These are phyloP conservation scores for Thera britannica DNA, from an alignment of 2,888 invertebrate genomes.

Conservation along the genomic window DNA sequence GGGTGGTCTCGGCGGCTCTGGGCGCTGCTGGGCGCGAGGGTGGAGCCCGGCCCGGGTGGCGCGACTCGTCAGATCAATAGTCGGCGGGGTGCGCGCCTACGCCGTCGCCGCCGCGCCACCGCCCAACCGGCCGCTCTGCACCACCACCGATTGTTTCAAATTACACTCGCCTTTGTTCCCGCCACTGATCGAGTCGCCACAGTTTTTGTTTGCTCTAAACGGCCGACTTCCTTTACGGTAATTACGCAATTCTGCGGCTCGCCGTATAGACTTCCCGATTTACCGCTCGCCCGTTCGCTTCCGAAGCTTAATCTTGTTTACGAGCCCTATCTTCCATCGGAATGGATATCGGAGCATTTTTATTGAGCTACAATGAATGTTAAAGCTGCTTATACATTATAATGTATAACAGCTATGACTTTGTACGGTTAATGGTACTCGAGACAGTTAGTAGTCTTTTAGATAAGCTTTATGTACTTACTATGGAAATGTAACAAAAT, in stretches of 20 bases:
- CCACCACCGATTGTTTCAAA: slow-evolving; percentile 83
- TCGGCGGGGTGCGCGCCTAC: slow-evolving; percentile 79
- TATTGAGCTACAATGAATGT: slow-evolving; percentile 38
- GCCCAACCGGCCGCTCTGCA: slow-evolving; percentile 68
- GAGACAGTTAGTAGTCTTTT: slow-evolving; percentile 21
- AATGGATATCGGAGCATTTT: slow-evolving; percentile 42
- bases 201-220: slow-evolving; percentile 81
- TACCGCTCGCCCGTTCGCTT: slow-evolving; percentile 47
- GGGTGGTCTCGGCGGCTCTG: slow-evolving; percentile 54
- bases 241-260: slow-evolving; percentile 79
- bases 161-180: slow-evolving; percentile 83
- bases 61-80: slow-evolving; percentile 81
- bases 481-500: slow-evolving; percentile 6
- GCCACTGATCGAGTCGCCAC: slow-evolving; percentile 79
- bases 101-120: slow-evolving; percentile 73
- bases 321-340: slow-evolving; percentile 44
- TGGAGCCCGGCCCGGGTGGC: slow-evolving; percentile 52
- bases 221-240: slow-evolving; percentile 81
- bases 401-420: slow-evolving; percentile 31
- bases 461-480: slow-evolving; percentile 19
- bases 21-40: slow-evolving; percentile 42
- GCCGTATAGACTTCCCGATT: slow-evolving; percentile 68
- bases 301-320: slow-evolving; percentile 60
- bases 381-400: slow-evolving; percentile 38
- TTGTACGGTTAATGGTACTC: slow-evolving; percentile 35